Base-by-base conservation (phyloP, 2,113 vertebrate genomes). In the Sakesphorus luctuosus region DNA sequence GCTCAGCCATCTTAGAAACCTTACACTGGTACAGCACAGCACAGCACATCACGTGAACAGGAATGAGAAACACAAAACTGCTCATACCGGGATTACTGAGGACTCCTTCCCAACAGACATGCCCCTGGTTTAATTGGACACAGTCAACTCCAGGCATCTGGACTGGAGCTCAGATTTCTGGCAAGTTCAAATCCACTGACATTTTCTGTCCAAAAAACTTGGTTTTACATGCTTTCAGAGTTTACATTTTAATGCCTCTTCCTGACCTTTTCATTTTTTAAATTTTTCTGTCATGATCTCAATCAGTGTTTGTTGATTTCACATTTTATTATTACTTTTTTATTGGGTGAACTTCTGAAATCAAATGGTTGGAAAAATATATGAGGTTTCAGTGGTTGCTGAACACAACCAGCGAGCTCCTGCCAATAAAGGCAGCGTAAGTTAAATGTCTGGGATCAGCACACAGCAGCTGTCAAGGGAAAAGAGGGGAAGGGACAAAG, bases 391-490 rank as follows among this genome's bases (percentile, higher is more conserved):
- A 26, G 91, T 87, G 61, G 84, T 44, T 84, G 65, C 76, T 81
- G 61, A 94, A 74, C 5, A 25, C 55, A 92, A 67, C 68, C 83
- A 89, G 80, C 23, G 79, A 84, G 47, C 59, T 92, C 89, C 90
- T 3, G 10, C 86, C 89, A 88, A 75, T 74, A 86, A 72, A 3
- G 24, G 86, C 89, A 87, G 80, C 1, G 1, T 44, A 90, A 90
- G 72, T 80, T 75, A 93, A 89, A 55, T 80, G 78, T 10, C 82
- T 55, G 80, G 68, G 86, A 94, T 92, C 73, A 87, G 73, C 84
- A 90, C 61, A 47, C 4, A 65, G 73, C 91, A 94, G 89, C 86
- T 96, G 93, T 23, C 91, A 91, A 56, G 62, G 69, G 56, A 74
- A 66, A 63, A 82, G 25, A 50, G 36, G 56, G 55, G 47, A 78